Percentiles rank a stretch among this genome's conserved stretches.
These are phyloP conservation scores for Istiophorus platypterus DNA, from an alignment of 2,113 vertebrate species.

Conservation along the genomic window DNA sequence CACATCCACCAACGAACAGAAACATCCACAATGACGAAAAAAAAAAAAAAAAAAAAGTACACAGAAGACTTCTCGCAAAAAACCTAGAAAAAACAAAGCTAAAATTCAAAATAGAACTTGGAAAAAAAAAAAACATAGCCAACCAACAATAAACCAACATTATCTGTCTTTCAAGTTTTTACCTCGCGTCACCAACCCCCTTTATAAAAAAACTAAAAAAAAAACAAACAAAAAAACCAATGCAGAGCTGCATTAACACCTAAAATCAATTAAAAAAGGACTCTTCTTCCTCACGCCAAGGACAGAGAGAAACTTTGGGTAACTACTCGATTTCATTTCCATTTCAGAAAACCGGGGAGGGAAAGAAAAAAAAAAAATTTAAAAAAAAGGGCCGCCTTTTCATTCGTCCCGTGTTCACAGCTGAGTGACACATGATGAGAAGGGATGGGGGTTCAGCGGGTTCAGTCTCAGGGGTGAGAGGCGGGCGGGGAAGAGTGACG, in stretches of 20 bases:
- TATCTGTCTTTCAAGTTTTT: constrained; percentile 93
- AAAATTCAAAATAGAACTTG: constrained; percentile 78
- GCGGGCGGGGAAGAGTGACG: constrained; percentile 49
- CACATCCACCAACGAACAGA: constrained; percentile 65
- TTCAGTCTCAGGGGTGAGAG: constrained; percentile 66
- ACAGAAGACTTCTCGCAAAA: constrained; percentile 74
- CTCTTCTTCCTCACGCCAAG: constrained; percentile 67
- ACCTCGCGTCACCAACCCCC: constrained; percentile 76
- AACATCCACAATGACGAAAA: constrained; percentile 79
- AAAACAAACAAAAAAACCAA: constrained; percentile 7
- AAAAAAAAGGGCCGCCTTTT: constrained; percentile 66
- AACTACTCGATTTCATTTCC: constrained; percentile 67
- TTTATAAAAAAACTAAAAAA: constrained; percentile 21
- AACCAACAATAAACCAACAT: constrained; percentile 84
- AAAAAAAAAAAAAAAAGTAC: constrained; percentile 76
- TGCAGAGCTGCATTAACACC: constrained; percentile 58
- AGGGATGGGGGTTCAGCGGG: constrained; percentile 62
- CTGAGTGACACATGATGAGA: constrained; percentile 55
- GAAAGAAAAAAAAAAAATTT: no score
- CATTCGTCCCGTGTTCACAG: constrained; percentile 78
- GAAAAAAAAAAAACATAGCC: constrained; percentile 86
- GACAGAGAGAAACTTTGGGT: constrained; percentile 79
- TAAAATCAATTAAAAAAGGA: constrained; percentile 57
- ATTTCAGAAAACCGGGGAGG: constrained; percentile 71
- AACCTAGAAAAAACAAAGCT: constrained; percentile 82